phyloP scores from a whole-genome alignment of 2,113 vertebrate genomes.

The Sylvia atricapilla region DNA sequence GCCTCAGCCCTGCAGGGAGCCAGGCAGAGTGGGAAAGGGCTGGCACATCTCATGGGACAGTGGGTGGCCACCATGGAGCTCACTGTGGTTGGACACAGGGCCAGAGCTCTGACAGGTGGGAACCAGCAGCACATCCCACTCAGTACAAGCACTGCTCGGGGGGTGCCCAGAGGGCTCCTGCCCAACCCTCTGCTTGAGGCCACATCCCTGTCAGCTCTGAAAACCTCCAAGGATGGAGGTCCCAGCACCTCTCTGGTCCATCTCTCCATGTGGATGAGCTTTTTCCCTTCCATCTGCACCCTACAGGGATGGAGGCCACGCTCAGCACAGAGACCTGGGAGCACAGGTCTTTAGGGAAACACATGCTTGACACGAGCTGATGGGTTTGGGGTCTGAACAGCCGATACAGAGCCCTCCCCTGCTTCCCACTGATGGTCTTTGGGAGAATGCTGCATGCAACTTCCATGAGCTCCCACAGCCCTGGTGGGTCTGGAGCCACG shows the following conservation, averaged over 20 bases:
- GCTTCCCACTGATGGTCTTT: neutral
- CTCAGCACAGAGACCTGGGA: neutral
- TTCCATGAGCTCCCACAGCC: neutral
- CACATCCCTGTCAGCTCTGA: neutral
- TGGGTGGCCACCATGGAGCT: neutral
- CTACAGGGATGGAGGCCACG: neutral
- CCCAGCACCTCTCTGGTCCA: neutral
- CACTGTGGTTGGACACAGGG: neutral
- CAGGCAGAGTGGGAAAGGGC: fast-evolving
- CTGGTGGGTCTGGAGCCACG: neutral
- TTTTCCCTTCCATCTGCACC: neutral
- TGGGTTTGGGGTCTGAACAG: neutral
- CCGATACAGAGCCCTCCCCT: neutral
- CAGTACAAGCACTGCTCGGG: fast-evolving
- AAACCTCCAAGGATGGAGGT: neutral
- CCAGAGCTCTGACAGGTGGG: neutral
- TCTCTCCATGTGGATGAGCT: neutral
- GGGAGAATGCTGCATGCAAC: neutral
- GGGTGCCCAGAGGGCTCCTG: neutral
- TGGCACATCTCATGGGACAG: fast-evolving
- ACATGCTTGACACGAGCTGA: fast-evolving
- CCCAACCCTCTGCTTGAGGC: neutral
- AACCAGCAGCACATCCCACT: fast-evolving
- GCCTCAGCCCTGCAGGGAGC: neutral
- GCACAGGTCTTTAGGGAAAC: neutral